phyloP scores from a whole-genome alignment of 2,888 invertebrate genomes.

The Argynnis bischoffii region DNA sequence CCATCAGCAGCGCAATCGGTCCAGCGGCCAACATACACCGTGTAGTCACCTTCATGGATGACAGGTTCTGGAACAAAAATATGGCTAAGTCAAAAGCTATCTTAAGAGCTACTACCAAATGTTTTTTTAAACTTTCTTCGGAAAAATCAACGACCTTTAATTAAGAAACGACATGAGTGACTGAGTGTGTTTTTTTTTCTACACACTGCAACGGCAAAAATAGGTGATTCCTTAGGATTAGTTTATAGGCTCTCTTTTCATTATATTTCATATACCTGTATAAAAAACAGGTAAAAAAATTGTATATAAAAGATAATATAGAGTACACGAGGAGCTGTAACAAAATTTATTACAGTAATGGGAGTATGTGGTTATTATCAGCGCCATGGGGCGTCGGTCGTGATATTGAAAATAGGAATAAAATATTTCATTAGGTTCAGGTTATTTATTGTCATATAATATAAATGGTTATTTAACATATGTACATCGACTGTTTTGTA shows the following conservation, averaged over 20 bases:
- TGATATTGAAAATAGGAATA: conserved; percentile 7
- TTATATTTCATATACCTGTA: too few relatives aligned
- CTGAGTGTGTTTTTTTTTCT: too few relatives aligned
- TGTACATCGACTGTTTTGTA: neutral
- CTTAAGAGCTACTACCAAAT: too few relatives aligned
- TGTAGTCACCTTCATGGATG: conserved; percentile 47
- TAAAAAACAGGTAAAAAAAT: too few relatives aligned
- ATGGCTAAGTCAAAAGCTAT: neutral
- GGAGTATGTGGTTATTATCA: neutral
- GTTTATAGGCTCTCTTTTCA: too few relatives aligned
- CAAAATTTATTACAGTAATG: neutral
- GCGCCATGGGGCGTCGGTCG: conserved; percentile 8
- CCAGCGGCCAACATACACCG: conserved; percentile 70
- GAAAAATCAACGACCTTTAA: too few relatives aligned
- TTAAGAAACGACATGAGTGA: too few relatives aligned
- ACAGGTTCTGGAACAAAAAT: conserved; percentile 54
- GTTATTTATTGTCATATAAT: neutral
- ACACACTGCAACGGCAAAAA: too few relatives aligned
- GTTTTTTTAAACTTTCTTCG: too few relatives aligned
- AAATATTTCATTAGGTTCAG: neutral
- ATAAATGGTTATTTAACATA: too few relatives aligned
- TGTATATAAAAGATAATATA: too few relatives aligned
- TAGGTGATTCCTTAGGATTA: too few relatives aligned
- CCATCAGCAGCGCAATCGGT: conserved; percentile 62
- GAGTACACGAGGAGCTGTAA: neutral